Evolutionary conservation across 2,113 vertebrate species (phyloP).

Genomic region (Sylvicapra grimmia): DNA sequence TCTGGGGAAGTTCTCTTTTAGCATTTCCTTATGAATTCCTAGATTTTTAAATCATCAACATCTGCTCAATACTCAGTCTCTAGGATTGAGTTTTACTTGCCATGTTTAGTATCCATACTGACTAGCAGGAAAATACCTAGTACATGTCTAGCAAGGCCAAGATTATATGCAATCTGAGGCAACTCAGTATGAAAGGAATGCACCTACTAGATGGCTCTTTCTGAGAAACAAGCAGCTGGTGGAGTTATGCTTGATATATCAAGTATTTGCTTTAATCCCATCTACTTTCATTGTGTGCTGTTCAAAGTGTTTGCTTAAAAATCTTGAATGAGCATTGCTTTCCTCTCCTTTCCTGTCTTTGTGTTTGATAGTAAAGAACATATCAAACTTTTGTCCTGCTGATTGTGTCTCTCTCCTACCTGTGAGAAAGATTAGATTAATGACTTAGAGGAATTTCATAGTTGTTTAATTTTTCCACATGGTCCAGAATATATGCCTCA

Average conservation of each 20-base stretch:
- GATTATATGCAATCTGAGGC: neutral
- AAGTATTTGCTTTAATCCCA: neutral
- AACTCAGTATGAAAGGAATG: accelerated
- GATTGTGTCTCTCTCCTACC: neutral
- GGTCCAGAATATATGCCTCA: neutral
- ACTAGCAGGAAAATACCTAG: neutral
- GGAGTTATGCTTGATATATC: neutral
- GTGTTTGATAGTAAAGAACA: neutral
- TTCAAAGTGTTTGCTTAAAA: neutral
- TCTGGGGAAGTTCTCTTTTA: neutral
- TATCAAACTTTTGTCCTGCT: neutral
- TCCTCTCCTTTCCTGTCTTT: neutral
- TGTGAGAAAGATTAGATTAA: neutral
- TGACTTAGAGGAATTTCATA: neutral
- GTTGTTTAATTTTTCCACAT: neutral
- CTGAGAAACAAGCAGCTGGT: neutral
- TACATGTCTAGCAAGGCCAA: neutral
- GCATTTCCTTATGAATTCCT: neutral
- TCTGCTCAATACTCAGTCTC: neutral
- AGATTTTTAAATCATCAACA: neutral
- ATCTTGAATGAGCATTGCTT: neutral
- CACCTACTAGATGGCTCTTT: neutral
- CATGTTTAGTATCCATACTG: neutral
- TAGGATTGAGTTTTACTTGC: neutral
- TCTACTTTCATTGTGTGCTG: neutral